A percentile compares a stretch with the other conserved stretches of the same genome.
Evolutionary conservation across 2,113 vertebrate species (phyloP).

Genomic region (Asarcornis scutulata): DNA sequence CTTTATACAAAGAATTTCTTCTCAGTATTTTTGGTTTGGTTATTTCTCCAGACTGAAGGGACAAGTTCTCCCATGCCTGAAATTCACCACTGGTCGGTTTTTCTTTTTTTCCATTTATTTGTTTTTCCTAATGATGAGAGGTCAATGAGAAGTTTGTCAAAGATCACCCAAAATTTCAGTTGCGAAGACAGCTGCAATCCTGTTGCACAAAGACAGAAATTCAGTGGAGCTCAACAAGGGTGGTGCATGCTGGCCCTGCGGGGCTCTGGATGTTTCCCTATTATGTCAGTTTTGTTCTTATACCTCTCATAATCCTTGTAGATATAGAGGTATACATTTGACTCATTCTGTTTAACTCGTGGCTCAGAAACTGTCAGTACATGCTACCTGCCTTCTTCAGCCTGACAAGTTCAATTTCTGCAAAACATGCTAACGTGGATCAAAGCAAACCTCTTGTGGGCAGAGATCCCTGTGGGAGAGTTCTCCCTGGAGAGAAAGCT

Average conservation of each 20-base stretch:
- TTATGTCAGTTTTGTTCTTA: slow-evolving; percentile 13
- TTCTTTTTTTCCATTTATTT: neutral
- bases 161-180: slow-evolving; percentile 25
- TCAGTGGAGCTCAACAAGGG: neutral
- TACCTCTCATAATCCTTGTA: neutral
- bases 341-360: neutral
- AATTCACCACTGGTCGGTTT: neutral
- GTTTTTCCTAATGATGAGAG: neutral
- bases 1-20: neutral
- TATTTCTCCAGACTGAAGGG: slow-evolving; percentile 15
- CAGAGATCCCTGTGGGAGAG: neutral
- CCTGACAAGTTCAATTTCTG: neutral
- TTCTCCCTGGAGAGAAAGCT: neutral
- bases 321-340: neutral
- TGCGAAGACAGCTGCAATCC: slow-evolving; percentile 56
- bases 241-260: neutral
- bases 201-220: neutral
- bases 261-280: neutral
- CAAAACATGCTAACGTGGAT: rapidly evolving
- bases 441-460: neutral
- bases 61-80: neutral
- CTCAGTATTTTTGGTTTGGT: slow-evolving; percentile 10
- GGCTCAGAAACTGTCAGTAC: neutral
- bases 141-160: neutral
- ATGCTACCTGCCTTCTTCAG: neutral